A percentile compares a stretch with the other conserved stretches of the same genome.
Evolutionary conservation across 2,888 invertebrate species (phyloP).

Genomic region (Papilio elwesi): DNA sequence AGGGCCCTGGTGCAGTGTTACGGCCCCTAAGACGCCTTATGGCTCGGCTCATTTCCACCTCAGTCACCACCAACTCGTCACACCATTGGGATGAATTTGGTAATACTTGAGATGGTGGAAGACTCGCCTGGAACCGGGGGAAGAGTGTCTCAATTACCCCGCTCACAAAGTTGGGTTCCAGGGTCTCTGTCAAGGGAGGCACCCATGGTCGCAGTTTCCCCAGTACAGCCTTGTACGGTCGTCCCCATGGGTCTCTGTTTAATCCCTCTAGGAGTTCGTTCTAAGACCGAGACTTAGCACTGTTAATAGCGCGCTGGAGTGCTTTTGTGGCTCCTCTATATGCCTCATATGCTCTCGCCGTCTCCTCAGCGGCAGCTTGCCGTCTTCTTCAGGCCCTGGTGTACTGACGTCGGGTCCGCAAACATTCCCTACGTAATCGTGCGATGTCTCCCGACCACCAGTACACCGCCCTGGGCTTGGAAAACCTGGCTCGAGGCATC

Average conservation of each 20-base stretch:
- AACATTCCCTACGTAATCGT: slow-evolving; percentile 21
- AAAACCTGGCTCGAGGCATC: slow-evolving; percentile 31
- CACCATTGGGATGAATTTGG: no score
- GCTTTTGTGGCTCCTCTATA: not conserved
- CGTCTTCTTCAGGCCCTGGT: slow-evolving; percentile 28
- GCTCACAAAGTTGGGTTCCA: not conserved
- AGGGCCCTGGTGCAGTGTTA: slow-evolving; percentile 40
- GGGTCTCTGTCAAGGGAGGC: slow-evolving; percentile 42
- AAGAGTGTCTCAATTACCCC: slow-evolving; percentile 12
- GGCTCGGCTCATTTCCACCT: not conserved
- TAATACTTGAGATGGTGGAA: no score
- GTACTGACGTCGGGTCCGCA: slow-evolving; percentile 34
- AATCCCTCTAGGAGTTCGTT: slow-evolving; percentile 34
- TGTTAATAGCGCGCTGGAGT: no score
- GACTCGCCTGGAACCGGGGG: no score
- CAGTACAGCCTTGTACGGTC: slow-evolving; percentile 40
- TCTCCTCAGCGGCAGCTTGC: not conserved
- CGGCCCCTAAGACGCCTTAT: no score
- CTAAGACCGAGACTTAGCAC: slow-evolving; percentile 33
- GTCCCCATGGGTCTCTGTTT: slow-evolving; percentile 40
- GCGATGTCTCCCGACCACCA: slow-evolving; percentile 41
- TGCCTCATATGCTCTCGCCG: slow-evolving; percentile 3
- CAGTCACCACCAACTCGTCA: no score
- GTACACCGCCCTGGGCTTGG: slow-evolving; percentile 22
- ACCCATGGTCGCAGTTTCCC: slow-evolving; percentile 41